Evolutionary conservation across 2,113 vertebrate genomes (phyloP), one percentile per base, ranked within the genome.

Genomic region (Petrocephalus zakoni): DNA sequence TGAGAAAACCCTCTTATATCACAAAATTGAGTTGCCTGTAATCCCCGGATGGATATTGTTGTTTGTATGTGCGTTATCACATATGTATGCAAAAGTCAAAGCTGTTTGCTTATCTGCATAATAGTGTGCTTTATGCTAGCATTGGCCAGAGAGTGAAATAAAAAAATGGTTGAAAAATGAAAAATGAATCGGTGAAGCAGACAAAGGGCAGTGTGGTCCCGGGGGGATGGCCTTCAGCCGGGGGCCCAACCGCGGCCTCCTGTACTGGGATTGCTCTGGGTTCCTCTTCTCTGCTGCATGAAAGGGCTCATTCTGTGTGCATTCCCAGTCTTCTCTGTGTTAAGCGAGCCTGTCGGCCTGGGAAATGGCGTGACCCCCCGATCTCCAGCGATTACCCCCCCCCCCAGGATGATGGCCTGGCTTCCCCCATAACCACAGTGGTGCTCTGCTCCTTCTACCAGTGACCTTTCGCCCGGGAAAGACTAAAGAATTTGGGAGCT

Each of bases 81-180:
- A 37, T 75, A 75, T 75, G 72, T 78, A 37, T 78, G 34, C 34
- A 78, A 78, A 78, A 78, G 34, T 78, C 72, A 78, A 42, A 78
- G 72, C 15, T 6, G 37, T 78, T 78, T 21, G 34, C 72, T 78
- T 78, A 78, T 78, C 72, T 78, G 72, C 72, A 78, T 78, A 37
- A 37, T 37, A 78, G 72, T 78, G 15, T 34, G 29, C 29, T 29
- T 7, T 42, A 78, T 19, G 72, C 34, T 19, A 6, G 15, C 11
- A 78, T 42, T 15, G 72, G 34, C 37, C 72, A 78, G 72, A 78
- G 5, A 78, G 13, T 42, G 5, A 42, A 37, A 78, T 78, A 42
- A 78, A 78, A 42, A 78, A 78, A 78, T n/a, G n/a, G 19, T 37
- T 78, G 72, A 78, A 78, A 78, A 61, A 61, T 61, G 58, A 61